A percentile compares a stretch with the other conserved stretches of the same genome.
Conservation (phyloP, 2,888 invertebrate species). For the Drosophila aldrichi region DNA sequence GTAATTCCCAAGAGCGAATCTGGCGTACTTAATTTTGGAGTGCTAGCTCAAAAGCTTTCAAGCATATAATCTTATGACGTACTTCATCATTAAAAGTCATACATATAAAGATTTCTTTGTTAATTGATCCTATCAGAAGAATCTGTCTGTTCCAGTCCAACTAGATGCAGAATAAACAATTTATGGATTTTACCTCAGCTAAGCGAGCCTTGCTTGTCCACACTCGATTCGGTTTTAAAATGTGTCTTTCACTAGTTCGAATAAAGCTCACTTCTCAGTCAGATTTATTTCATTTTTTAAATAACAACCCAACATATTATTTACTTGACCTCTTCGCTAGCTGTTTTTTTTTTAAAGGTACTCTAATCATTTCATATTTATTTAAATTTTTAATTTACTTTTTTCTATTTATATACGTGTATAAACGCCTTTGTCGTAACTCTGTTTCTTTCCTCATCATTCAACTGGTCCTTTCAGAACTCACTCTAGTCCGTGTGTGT, state of each 20-base stretch:
- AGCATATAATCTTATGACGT: too few relatives aligned
- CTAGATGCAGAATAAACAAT: too few relatives aligned
- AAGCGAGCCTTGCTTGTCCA: too few relatives aligned
- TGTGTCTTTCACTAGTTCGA: neutral
- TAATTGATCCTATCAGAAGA: too few relatives aligned
- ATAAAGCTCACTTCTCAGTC: neutral
- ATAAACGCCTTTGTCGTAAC: neutral
- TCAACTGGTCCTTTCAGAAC: constrained; percentile 44
- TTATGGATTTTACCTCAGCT: too few relatives aligned
- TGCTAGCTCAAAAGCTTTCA: too few relatives aligned
- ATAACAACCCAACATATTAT: neutral
- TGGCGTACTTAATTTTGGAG: too few relatives aligned
- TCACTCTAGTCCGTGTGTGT: constrained; percentile 8
- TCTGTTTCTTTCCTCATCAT: constrained; percentile 38
- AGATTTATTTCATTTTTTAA: neutral
- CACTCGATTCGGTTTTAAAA: too few relatives aligned
- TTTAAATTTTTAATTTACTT: neutral
- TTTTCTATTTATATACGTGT: neutral
- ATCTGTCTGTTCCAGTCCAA: too few relatives aligned
- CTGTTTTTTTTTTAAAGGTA: neutral
- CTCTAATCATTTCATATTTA: neutral
- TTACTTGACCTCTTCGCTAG: neutral
- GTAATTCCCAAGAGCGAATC: too few relatives aligned
- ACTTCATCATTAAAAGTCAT: too few relatives aligned
- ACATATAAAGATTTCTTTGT: too few relatives aligned